Base-by-base conservation (phyloP, 2,113 vertebrate species). In the Hippolais icterina region DNA sequence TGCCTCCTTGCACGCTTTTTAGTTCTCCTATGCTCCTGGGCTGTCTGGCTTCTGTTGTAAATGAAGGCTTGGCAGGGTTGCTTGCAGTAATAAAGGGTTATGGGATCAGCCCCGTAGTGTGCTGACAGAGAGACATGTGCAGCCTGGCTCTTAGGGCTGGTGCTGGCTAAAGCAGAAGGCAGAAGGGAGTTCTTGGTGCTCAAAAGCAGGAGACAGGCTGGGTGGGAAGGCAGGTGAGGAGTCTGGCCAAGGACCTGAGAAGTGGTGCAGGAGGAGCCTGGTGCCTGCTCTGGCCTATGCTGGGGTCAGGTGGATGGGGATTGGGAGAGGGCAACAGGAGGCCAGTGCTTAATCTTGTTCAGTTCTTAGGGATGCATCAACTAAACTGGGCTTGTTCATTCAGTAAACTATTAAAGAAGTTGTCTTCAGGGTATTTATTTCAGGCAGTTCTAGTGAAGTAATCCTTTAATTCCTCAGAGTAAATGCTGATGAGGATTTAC, bases 381-480 rank as follows among this genome's bases (percentile, higher is more conserved):
- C 35, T 79, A 53, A 88, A 92, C 61, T 31, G 17, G 75, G 27
- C 44, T 86, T 76, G 41, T 60, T 86, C 11, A 17, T 60, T 94
- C 64, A 75, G 70, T 15, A 76, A 91, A 87, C 81, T 89, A 21
- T 54, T 81, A 59, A 82, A 81, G 64, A 91, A 76, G 24, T 28
- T 64, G 65, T 83, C 84, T 93, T 53, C 63, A 11, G 37, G 50
- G 74, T 90, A 76, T 90, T 95, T 90, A 90, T 93, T 91, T 94
- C 50, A 25, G 70, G 59, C 66, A 72, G 46, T 82, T 79, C 66
- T 83, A 82, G 66, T 53, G 59, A 79, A 91, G 57, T 83, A 95
- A 90, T 96, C 88, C 52, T 54, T 94, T 96, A 97, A 96, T 91
- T 96, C 90, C 75, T 53, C 53, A 41, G 74, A 79, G 57, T 96